Conservation (phyloP, 1,140 invertebrate species). For the Drosophila pruinosa region DNA sequence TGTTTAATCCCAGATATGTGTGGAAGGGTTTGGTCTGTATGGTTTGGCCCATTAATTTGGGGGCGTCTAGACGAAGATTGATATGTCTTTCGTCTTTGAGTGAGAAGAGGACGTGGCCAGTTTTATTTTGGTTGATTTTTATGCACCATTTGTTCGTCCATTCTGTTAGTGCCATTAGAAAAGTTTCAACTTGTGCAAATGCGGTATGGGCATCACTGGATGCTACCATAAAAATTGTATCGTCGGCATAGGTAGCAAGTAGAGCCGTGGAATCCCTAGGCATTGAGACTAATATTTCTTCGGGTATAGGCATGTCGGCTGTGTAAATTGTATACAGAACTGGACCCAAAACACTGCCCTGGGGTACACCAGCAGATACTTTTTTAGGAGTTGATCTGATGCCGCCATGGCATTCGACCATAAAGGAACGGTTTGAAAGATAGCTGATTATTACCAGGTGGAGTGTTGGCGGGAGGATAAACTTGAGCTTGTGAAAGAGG, state of each 20-base stretch:
- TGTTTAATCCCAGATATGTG: background rate
- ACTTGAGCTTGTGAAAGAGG: background rate
- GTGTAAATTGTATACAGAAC: background rate
- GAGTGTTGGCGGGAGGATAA: background rate
- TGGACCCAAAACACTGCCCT: conserved; percentile 33
- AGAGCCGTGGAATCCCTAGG: background rate
- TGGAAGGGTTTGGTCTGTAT: background rate
- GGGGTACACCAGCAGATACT: conserved; percentile 16
- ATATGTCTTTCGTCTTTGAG: background rate
- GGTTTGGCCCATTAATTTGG: background rate
- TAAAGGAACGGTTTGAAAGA: background rate
- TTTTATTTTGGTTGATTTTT: conserved; percentile 5
- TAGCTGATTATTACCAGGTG: background rate
- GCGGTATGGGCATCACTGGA: background rate
- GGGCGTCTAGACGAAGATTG: background rate
- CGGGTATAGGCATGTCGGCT: background rate
- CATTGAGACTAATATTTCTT: too few relatives aligned
- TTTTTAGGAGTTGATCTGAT: background rate
- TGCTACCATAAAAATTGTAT: background rate
- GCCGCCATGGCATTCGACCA: background rate
- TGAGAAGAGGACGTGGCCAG: background rate
- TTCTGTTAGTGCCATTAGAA: background rate
- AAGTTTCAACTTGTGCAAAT: background rate
- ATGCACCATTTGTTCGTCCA: conserved; percentile 18
- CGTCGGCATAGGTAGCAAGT: conserved; percentile 17